phyloP scores from a whole-genome alignment of 2,888 invertebrate species.

The Habroteleia sp. region DNA sequence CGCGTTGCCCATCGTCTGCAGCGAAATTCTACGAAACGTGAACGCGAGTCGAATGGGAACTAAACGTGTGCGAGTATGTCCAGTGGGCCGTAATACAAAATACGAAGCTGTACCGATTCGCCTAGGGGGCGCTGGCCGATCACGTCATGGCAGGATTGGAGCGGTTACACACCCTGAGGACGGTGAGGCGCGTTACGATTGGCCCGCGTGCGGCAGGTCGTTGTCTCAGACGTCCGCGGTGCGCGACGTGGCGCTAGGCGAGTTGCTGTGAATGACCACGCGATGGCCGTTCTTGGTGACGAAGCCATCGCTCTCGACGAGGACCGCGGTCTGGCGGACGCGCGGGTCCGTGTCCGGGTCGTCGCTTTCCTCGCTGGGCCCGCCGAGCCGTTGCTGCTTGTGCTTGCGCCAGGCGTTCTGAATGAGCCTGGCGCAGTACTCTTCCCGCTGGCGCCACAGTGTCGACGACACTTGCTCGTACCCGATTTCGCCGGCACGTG shows the following conservation, averaged over 20 bases:
- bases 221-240: slow-evolving; percentile 90
- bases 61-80: too few species aligned
- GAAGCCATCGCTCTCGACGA: slow-evolving; percentile 91
- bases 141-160: too few species aligned
- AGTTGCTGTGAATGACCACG: slow-evolving; percentile 94
- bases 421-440: slow-evolving; percentile 96
- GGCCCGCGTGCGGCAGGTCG: slow-evolving; percentile 63
- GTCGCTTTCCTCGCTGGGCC: slow-evolving; percentile 83
- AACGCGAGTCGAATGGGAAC: too few species aligned
- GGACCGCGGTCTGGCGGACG: slow-evolving; percentile 89
- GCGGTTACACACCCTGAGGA: slow-evolving; percentile 29
- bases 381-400: slow-evolving; percentile 85
- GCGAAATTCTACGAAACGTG: too few species aligned
- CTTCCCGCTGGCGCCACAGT: slow-evolving; percentile 96
- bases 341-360: slow-evolving; percentile 78
- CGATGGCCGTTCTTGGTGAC: slow-evolving; percentile 93
- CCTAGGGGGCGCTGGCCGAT: too few species aligned
- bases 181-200: slow-evolving; percentile 14
- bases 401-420: slow-evolving; percentile 97
- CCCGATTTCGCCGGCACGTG: slow-evolving; percentile 92
- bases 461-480: slow-evolving; percentile 98
- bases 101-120: too few species aligned
- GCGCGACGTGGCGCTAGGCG: slow-evolving; percentile 91
- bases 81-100: too few species aligned
- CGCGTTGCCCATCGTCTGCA: too few species aligned